Evolutionary conservation across 1,140 invertebrate species (phyloP).

Genomic region (Brachionus angularis): DNA sequence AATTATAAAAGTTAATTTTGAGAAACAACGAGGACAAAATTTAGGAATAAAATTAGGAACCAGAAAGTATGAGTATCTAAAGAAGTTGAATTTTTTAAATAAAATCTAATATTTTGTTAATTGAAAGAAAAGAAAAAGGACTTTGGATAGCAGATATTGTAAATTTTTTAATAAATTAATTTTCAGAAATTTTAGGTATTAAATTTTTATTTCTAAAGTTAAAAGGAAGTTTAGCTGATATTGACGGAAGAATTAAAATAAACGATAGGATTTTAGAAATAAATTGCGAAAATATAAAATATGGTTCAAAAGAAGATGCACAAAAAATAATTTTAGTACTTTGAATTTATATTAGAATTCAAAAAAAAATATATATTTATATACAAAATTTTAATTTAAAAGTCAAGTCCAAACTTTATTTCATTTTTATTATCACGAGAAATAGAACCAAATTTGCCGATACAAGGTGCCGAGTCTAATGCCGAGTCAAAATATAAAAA

Average conservation of each 20-base stretch:
- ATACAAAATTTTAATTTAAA: constrained; percentile 32
- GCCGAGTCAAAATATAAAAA: constrained; percentile 2
- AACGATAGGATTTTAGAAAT: constrained; percentile 59
- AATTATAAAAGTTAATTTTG: constrained; percentile 57
- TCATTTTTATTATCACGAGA: constrained; percentile 29
- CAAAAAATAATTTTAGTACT: constrained; percentile 59
- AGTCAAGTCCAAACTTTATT: constrained; percentile 14
- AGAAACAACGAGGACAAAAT: constrained; percentile 56
- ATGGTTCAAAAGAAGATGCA: constrained; percentile 59
- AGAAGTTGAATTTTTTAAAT: not conserved
- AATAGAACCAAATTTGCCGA: constrained; percentile 29
- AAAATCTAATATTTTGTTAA: constrained; percentile 31
- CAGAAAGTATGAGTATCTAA: constrained; percentile 58
- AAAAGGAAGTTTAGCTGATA: constrained; percentile 53
- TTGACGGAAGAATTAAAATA: constrained; percentile 52
- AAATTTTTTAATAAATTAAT: constrained; percentile 45
- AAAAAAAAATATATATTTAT: constrained; percentile 1
- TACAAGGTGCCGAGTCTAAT: constrained; percentile 5
- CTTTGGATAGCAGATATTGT: constrained; percentile 60
- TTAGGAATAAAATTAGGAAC: constrained; percentile 60
- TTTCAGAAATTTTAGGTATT: not conserved
- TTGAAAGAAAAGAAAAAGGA: constrained; percentile 57
- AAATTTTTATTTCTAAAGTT: constrained; percentile 49
- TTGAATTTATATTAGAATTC: not conserved
- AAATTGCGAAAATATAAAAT: constrained; percentile 59